Percentiles rank a stretch among this genome's conserved stretches.
These are phyloP conservation scores for Epizoanthus stellaris DNA, from an alignment of 92 coral and sea anemone genomes.

Conservation along the genomic window DNA sequence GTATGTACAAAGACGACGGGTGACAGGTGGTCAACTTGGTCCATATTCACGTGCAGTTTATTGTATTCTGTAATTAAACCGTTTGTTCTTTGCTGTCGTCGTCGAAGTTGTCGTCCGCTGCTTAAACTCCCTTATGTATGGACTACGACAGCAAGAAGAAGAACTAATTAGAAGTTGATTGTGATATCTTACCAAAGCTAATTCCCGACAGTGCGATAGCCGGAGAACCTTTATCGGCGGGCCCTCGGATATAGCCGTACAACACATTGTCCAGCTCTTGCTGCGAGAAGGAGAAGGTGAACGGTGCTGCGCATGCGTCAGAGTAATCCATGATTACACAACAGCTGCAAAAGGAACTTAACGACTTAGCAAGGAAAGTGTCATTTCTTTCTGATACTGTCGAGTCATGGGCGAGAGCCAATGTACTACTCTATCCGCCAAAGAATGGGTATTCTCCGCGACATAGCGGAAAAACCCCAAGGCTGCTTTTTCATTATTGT, in stretches of 20 bases:
- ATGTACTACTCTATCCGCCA: neutral
- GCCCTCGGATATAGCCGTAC: conserved; percentile 90
- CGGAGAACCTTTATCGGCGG: conserved; percentile 71
- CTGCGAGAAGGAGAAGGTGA: conserved; percentile 79
- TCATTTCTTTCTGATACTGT: neutral
- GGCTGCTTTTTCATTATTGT: no score
- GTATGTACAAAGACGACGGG: no score
- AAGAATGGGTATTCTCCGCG: no score
- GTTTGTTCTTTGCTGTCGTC: no score
- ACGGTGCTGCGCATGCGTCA: conserved; percentile 62
- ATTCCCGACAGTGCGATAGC: conserved; percentile 94
- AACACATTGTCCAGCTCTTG: conserved; percentile 93
- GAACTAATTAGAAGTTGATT: no score
- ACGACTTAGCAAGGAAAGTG: neutral
- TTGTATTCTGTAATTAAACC: no score
- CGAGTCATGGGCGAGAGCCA: neutral
- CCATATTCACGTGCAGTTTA: no score
- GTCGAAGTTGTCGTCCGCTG: no score
- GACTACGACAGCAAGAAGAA: no score
- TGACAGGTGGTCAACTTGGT: no score
- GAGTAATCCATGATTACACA: conserved; percentile 56
- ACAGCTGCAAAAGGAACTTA: neutral
- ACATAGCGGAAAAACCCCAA: no score
- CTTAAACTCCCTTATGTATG: no score
- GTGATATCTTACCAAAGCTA: conserved; percentile 57